Base-by-base conservation (phyloP, 2,888 invertebrate species). In the Amphipoea oculea region DNA sequence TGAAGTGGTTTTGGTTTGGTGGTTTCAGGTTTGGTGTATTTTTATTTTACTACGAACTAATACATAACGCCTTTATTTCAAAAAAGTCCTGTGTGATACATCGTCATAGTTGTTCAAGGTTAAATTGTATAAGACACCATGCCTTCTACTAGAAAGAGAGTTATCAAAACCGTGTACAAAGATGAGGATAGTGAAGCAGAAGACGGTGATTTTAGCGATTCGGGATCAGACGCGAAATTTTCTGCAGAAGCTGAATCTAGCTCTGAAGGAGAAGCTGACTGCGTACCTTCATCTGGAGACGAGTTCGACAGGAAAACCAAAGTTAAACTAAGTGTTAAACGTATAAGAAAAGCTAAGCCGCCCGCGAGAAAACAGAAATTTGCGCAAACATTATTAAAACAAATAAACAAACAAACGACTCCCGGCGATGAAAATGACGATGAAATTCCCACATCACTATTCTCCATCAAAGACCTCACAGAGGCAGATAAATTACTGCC, bases 181-280 rank as follows among this genome's bases (percentile, higher is more conserved):
- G 94, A 96, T 86, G 96, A 96, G 72, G 92, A 94, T 40, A 96
- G 95, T 83, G 96, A 95, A 63, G 65, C 40, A 14, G 94, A 91
- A 60, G 94, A 94, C 83, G 91, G 91, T 76, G 96, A 97, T 89
- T 97, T 96, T 78, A 96, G 96, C 87, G 97, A 97, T 91, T 97
- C 97, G 0, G 97, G 97, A n/a, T 97, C 97, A 0, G 97, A 97
- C 11, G 97, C 96, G 0, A 92, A 95, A 78, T 95, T 97, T 87
- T 93, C 96, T 72, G 94, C 94, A 65, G 81, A 77, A 57, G 79
- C 48, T 23, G 92, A 91, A 68, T 93, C 95, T 2, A 95, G 94
- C 82, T 96, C 95, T 5, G 93, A 92, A n/a, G 94, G 94, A 51
- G 94, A 94, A 63, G 88, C 89, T 9, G 91, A 92, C 70, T 88